Conservation (phyloP, 2,797 vertebrate genomes). For the Cirrhinus mrigala region DNA sequence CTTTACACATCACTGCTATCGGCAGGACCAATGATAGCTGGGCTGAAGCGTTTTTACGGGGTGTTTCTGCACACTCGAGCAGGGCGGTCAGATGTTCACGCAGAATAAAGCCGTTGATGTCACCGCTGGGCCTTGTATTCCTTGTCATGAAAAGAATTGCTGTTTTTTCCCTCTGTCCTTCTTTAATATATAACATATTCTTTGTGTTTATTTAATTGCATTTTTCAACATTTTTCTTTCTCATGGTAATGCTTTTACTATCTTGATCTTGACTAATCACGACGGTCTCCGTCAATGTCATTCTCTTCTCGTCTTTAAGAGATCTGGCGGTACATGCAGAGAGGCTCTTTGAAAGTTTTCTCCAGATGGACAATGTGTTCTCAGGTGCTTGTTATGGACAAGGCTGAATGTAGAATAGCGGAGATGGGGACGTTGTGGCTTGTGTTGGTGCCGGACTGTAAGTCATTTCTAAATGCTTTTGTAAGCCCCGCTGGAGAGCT, state of each 20-base stretch:
- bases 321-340: conserved; percentile 28
- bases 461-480: conserved; percentile 74
- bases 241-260: conserved; percentile 47
- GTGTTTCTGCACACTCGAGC: conserved; percentile 21
- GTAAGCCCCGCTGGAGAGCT: conserved; percentile 70
- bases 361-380: conserved; percentile 65
- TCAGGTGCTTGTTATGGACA: conserved; percentile 64
- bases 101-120: conserved; percentile 24
- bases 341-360: conserved; percentile 56
- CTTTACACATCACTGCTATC: neutral
- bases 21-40: neutral
- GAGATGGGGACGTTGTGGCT: conserved; percentile 61
- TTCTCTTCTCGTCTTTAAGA: conserved; percentile 46
- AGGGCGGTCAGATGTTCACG: conserved; percentile 9
- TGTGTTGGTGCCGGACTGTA: conserved; percentile 62
- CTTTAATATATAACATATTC: conserved; percentile 21
- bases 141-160: neutral
- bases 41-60: neutral
- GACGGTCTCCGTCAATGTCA: conserved; percentile 33
- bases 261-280: conserved; percentile 44
- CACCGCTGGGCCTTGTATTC: conserved; percentile 16
- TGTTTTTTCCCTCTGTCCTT: conserved; percentile 30
- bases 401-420: conserved; percentile 67
- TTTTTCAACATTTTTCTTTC: conserved; percentile 38
- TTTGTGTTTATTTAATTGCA: conserved; percentile 43